phyloP scores from a whole-genome alignment of 2,113 vertebrate species.

The Lagenorhynchus albirostris region DNA sequence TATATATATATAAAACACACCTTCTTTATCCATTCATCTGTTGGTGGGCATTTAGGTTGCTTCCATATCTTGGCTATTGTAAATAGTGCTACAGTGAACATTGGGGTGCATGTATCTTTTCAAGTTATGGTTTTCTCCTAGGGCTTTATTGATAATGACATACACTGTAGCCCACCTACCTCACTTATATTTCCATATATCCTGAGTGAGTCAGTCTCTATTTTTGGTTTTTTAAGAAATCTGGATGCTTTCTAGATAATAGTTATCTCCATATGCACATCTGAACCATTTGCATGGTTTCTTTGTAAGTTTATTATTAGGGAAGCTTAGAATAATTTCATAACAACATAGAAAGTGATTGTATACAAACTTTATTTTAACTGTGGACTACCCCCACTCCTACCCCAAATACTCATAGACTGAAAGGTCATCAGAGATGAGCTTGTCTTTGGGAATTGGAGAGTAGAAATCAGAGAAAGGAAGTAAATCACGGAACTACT shows the following conservation, averaged over 20 bases:
- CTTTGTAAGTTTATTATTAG: constrained; percentile 19
- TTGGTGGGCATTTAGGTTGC: too few relatives aligned
- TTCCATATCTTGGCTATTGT: too few relatives aligned
- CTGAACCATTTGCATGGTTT: neutral
- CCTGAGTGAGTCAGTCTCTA: neutral
- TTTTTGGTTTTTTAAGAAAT: neutral
- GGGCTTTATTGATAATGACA: neutral
- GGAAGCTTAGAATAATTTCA: neutral
- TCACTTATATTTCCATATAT: neutral
- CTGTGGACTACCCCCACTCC: neutral
- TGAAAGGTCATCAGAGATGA: neutral
- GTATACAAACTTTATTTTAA: neutral
- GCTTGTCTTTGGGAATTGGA: neutral
- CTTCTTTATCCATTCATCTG: too few relatives aligned
- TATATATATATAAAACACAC: too few relatives aligned
- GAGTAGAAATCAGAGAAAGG: neutral
- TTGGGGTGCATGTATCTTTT: neutral
- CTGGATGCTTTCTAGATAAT: neutral
- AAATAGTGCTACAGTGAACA: too few relatives aligned
- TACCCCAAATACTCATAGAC: neutral
- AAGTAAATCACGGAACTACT: neutral
- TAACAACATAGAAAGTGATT: neutral
- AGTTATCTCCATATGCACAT: neutral
- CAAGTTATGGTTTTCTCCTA: neutral
- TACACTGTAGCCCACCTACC: neutral